Evolutionary conservation across 2,113 vertebrate species (phyloP).

Genomic region (Eurypyga helias): DNA sequence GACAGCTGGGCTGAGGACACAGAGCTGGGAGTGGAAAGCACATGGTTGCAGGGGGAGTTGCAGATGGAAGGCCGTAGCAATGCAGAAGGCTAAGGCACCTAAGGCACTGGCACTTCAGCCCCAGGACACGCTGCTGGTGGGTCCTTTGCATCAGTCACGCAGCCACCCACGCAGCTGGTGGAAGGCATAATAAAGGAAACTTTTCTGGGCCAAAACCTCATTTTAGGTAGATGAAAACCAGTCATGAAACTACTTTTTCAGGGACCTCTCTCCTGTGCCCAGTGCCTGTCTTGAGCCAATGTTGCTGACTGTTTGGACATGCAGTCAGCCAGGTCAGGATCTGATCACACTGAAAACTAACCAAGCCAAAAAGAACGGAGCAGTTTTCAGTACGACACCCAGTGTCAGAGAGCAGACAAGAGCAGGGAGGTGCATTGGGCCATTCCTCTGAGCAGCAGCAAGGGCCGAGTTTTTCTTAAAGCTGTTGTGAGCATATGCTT

Average conservation of each 20-base stretch:
- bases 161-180: not conserved
- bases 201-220: not conserved
- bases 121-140: not conserved
- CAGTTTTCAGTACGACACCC: not conserved
- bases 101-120: not conserved
- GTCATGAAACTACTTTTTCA: not conserved
- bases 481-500: fast-evolving
- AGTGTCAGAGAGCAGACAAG: not conserved
- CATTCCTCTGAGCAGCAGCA: not conserved
- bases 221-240: not conserved
- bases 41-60: not conserved
- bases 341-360: not conserved
- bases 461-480: not conserved
- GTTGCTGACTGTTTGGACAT: not conserved
- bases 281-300: fast-evolving
- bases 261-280: not conserved
- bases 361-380: not conserved
- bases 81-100: not conserved
- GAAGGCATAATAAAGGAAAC: not conserved
- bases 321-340: not conserved
- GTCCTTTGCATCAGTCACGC: not conserved
- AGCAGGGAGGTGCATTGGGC: not conserved
- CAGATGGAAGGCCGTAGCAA: not conserved
- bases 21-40: not conserved
- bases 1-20: not conserved